phyloP scores from a whole-genome alignment of 2,888 invertebrate genomes.

The Linyphia triangularis region DNA sequence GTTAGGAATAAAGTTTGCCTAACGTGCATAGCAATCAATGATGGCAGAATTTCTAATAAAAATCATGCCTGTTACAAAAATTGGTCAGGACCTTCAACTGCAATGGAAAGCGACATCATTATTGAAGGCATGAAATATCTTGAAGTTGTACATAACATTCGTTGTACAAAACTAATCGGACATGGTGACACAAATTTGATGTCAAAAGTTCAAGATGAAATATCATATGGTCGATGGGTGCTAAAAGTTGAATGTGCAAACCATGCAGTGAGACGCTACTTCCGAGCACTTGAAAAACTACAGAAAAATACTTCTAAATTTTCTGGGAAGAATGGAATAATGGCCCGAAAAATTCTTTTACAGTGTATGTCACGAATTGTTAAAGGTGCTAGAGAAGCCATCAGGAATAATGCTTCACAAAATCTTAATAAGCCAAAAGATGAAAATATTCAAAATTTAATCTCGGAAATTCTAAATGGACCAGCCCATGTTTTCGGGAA shows the following conservation, averaged over 20 bases:
- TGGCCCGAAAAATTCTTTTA: neutral
- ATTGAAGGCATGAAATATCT: neutral
- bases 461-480: neutral
- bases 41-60: neutral
- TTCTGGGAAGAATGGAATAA: neutral
- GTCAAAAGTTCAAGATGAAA: neutral
- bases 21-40: neutral
- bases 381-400: neutral
- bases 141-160: neutral
- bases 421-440: neutral
- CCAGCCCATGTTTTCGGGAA: neutral
- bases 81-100: slow-evolving; percentile 1
- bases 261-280: slow-evolving; percentile 1
- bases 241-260: slow-evolving; percentile 28
- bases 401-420: neutral
- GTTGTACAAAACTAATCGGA: neutral
- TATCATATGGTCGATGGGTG: neutral
- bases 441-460: fast-evolving
- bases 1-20: slow-evolving; percentile 14
- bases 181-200: slow-evolving; percentile 22
- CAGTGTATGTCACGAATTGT: neutral
- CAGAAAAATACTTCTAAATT: neutral
- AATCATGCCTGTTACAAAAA: neutral
- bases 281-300: neutral
- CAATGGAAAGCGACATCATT: slow-evolving; percentile 15